phyloP scores from a whole-genome alignment of 1,140 invertebrate genomes.

The Lordiphosa collinella region DNA sequence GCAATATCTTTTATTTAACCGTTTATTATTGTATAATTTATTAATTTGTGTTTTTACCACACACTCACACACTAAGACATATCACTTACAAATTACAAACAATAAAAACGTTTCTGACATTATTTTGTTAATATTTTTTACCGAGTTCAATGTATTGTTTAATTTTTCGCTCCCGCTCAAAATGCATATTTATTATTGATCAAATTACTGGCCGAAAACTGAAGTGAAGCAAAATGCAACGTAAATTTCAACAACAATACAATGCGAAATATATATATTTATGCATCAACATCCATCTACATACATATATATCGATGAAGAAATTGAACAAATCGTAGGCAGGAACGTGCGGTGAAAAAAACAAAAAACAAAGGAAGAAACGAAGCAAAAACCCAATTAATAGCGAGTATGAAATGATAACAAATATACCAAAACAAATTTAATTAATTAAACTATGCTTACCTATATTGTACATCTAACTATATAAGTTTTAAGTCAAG shows the following conservation, averaged over 20 bases:
- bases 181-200: constrained; percentile 21
- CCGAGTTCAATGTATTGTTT: constrained; percentile 5
- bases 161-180: neutral
- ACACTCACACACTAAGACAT: constrained; percentile 28
- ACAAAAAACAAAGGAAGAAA: constrained; percentile 23
- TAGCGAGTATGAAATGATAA: constrained; percentile 58
- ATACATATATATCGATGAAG: constrained; percentile 45
- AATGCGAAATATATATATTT: constrained; percentile 44
- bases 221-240: constrained; percentile 46
- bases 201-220: constrained; percentile 38
- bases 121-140: constrained; percentile 48
- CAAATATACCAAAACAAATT: constrained; percentile 71
- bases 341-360: constrained; percentile 79
- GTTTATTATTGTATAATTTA: constrained; percentile 53
- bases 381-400: constrained; percentile 60
- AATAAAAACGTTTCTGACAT: constrained; percentile 59
- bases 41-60: constrained; percentile 41
- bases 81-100: constrained; percentile 48
- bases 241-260: constrained; percentile 62
- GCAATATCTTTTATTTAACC: constrained; percentile 19
- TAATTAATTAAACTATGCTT: constrained; percentile 69
- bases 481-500: constrained; percentile 62
- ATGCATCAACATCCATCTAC: constrained; percentile 50
- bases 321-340: constrained; percentile 79
- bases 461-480: constrained; percentile 32